phyloP scores from a whole-genome alignment of 2,888 invertebrate genomes.

The Seira musarum region DNA sequence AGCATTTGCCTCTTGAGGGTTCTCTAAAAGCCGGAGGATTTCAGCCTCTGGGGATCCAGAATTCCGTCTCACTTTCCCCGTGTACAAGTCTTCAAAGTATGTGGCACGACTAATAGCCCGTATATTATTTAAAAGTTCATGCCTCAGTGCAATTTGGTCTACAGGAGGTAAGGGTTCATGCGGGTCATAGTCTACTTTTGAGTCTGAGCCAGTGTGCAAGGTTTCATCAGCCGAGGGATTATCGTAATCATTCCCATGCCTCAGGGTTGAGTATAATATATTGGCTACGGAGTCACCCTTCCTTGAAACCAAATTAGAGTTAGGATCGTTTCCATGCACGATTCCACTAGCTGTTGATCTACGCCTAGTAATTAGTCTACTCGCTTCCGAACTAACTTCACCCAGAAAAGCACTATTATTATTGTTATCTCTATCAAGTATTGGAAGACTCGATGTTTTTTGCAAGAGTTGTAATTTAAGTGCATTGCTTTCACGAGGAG shows the following conservation, averaged over 20 bases:
- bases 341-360: conserved; percentile 45
- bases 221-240: conserved; percentile 55
- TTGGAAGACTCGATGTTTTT: conserved; percentile 55
- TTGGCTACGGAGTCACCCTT: conserved; percentile 59
- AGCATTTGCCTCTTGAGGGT: conserved; percentile 24
- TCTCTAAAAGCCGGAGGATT: conserved; percentile 43
- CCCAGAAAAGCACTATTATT: conserved; percentile 13
- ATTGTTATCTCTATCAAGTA: conserved; percentile 19
- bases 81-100: conserved; percentile 65
- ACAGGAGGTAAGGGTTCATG: conserved; percentile 60
- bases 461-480: conserved; percentile 57
- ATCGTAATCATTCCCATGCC: conserved; percentile 51
- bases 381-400: conserved; percentile 14
- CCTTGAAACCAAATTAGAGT: not conserved
- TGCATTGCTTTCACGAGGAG: conserved; percentile 62
- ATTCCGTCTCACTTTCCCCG: conserved; percentile 55
- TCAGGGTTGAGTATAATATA: conserved; percentile 57
- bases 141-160: conserved; percentile 65
- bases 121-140: conserved; percentile 67
- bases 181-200: conserved; percentile 63
- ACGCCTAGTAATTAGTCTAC: conserved; percentile 31
- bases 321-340: conserved; percentile 39
- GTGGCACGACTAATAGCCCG: conserved; percentile 67
- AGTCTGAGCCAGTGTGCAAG: conserved; percentile 58
- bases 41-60: conserved; percentile 55